A percentile compares a stretch with the other conserved stretches of the same genome.
These are phyloP conservation scores for Darevskia nairensis DNA, from an alignment of 2,797 vertebrate species.

Conservation along the genomic window DNA sequence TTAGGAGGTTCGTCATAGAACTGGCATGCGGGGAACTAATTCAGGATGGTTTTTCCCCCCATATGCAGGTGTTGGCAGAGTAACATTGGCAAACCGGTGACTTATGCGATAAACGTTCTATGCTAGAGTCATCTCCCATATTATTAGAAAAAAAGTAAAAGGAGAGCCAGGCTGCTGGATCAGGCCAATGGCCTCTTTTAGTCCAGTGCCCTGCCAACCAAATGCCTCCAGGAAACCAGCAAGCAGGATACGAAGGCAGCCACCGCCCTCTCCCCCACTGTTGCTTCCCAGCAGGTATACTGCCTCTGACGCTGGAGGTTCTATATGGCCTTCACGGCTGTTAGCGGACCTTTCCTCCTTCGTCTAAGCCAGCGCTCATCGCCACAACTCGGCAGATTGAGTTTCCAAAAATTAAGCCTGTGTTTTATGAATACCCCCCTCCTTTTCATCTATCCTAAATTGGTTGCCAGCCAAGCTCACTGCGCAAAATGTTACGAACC, in stretches of 20 bases:
- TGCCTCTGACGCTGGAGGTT: neutral
- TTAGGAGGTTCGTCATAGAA: too few species aligned
- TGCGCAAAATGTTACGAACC: neutral
- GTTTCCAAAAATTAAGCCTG: neutral
- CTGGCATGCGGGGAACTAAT: too few species aligned
- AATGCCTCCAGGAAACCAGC: too few species aligned
- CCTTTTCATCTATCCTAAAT: neutral
- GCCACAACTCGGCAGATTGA: neutral
- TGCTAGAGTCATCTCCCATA: neutral
- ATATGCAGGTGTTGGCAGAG: fast-evolving
- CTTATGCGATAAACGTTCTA: neutral
- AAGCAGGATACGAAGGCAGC: neutral
- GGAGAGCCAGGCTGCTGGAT: neutral
- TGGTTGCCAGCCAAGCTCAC: neutral
- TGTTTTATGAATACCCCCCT: neutral
- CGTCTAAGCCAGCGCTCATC: neutral
- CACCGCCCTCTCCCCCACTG: neutral
- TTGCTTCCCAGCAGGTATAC: neutral
- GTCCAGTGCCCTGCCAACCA: too few species aligned
- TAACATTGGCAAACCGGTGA: neutral
- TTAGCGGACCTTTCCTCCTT: neutral
- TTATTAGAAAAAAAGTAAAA: neutral
- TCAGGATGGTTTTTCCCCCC: neutral
- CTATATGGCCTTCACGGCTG: too few species aligned
- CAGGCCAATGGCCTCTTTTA: too few species aligned